A percentile compares a stretch with the other conserved stretches of the same genome.
These are phyloP conservation scores for Epinotia ramella DNA, from an alignment of 2,888 invertebrate genomes.

Conservation along the genomic window DNA sequence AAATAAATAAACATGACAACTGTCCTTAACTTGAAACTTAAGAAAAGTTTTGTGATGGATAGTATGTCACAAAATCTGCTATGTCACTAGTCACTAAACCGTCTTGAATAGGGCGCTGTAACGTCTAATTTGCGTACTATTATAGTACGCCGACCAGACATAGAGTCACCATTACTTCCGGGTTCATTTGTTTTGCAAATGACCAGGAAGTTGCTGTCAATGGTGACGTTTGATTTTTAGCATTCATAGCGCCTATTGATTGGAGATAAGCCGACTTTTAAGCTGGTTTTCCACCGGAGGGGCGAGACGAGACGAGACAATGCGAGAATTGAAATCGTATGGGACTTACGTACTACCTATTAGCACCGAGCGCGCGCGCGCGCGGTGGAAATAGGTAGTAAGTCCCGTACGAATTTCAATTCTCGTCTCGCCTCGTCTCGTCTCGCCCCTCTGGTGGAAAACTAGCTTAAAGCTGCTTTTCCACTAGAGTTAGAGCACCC, in stretches of 20 bases:
- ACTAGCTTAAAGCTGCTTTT: too few species aligned
- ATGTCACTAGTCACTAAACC: background rate
- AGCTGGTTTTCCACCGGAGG: background rate
- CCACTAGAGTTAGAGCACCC: background rate
- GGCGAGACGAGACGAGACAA: too few species aligned
- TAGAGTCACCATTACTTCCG: constrained; percentile 26
- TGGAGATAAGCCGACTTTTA: constrained; percentile 4
- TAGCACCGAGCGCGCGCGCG: too few species aligned
- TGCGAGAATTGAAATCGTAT: too few species aligned
- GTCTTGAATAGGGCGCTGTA: background rate
- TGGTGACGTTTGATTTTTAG: constrained; percentile 25
- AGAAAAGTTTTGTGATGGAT: too few species aligned
- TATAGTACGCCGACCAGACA: constrained; percentile 33
- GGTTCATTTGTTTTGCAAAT: constrained; percentile 39
- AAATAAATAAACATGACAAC: too few species aligned
- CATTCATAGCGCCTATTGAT: constrained; percentile 26
- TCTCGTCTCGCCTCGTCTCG: too few species aligned
- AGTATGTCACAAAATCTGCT: background rate
- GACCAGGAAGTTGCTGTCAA: constrained; percentile 25
- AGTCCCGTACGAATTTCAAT: too few species aligned
- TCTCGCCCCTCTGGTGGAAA: too few species aligned
- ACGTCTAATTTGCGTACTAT: constrained; percentile 35
- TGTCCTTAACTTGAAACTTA: too few species aligned
- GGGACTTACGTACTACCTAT: too few species aligned
- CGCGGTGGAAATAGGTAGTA: too few species aligned